A percentile compares a stretch with the other conserved stretches of the same genome.
These are phyloP conservation scores for Cynoglossus semilaevis DNA, from an alignment of 2,113 vertebrate species.

Conservation along the genomic window DNA sequence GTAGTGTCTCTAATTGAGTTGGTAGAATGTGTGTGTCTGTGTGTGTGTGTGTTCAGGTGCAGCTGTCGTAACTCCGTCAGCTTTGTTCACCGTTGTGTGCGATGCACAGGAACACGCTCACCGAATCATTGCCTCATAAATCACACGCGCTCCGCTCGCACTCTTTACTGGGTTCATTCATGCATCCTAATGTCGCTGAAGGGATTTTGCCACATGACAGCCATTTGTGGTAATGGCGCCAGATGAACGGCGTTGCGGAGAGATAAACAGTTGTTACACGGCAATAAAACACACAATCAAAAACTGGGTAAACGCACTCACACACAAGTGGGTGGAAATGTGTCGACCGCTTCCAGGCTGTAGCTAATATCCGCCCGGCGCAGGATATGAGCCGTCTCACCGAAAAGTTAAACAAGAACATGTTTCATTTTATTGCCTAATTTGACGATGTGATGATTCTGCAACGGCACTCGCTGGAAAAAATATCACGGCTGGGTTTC, in stretches of 20 bases:
- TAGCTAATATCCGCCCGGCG: not conserved
- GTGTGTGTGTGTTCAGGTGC: constrained; percentile 4
- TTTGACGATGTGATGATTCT: constrained; percentile 10
- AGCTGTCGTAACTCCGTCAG: constrained; percentile 11
- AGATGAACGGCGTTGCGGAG: constrained; percentile 34
- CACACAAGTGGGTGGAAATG: constrained; percentile 21
- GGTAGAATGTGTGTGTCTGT: constrained; percentile 9
- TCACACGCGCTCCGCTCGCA: constrained; percentile 2
- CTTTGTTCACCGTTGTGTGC: constrained; percentile 4
- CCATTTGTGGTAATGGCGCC: constrained; percentile 36
- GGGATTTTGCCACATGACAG: constrained; percentile 11
- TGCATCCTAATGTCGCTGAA: constrained; percentile 18
- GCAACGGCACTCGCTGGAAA: not conserved
- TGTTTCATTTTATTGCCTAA: constrained; percentile 1
- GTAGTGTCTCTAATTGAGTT: constrained; percentile 64
- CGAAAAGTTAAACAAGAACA: constrained; percentile 6
- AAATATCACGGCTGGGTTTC: too few species aligned
- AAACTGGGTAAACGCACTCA: not conserved
- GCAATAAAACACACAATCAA: constrained; percentile 32
- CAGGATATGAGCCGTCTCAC: not conserved
- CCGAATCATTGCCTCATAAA: constrained; percentile 33
- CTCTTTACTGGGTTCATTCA: constrained; percentile 12
- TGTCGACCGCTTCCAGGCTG: constrained; percentile 1
- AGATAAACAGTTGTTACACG: constrained; percentile 36
- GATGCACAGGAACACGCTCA: constrained; percentile 1